Conservation (phyloP, 2,113 vertebrate genomes). For the Morone saxatilis region DNA sequence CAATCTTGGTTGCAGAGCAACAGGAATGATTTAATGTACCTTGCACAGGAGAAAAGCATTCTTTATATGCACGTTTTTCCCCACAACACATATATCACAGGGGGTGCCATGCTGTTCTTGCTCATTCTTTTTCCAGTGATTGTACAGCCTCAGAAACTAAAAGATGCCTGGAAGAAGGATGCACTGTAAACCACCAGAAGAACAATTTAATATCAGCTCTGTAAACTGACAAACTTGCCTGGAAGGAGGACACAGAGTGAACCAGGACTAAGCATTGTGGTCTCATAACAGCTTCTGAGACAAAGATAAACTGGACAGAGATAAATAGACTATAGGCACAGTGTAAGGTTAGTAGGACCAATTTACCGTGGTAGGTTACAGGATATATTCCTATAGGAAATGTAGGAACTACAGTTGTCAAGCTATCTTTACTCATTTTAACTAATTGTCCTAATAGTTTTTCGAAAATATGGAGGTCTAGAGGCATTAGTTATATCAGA, state of each 20-base stretch:
- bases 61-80: background rate
- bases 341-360: background rate
- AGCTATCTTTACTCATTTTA: background rate
- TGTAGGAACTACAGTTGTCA: background rate
- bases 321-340: constrained; percentile 7
- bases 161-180: constrained; percentile 11
- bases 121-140: background rate
- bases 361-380: background rate
- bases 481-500: background rate
- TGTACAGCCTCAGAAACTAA: constrained; percentile 15
- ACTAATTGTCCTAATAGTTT: background rate
- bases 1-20: background rate
- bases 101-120: background rate
- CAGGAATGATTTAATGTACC: background rate
- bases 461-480: background rate
- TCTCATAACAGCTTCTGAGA: constrained; percentile 38
- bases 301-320: constrained; percentile 19
- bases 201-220: constrained; percentile 59
- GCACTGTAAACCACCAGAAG: background rate
- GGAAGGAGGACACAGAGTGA: constrained; percentile 35
- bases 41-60: background rate
- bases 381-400: background rate
- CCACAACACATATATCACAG: background rate
- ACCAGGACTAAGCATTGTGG: constrained; percentile 14
- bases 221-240: constrained; percentile 48